A percentile compares a stretch with the other conserved stretches of the same genome.
Evolutionary conservation across 1,140 invertebrate species (phyloP).

Genomic region (Tyrophagus putrescentiae): DNA sequence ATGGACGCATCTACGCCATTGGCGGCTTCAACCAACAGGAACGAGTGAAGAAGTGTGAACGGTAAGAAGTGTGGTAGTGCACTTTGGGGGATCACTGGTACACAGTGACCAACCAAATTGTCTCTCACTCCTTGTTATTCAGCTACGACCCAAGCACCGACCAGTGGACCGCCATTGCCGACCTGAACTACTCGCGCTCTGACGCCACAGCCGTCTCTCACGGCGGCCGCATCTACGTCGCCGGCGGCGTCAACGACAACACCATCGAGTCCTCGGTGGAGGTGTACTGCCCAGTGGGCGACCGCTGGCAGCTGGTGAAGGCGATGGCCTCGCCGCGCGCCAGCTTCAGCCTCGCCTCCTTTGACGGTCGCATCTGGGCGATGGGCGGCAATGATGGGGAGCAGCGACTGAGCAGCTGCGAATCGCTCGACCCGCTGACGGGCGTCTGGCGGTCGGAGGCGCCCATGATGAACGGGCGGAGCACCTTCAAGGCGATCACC

Average conservation of each 20-base stretch:
- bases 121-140: not conserved
- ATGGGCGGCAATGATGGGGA: slow-evolving; percentile 58
- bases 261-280: slow-evolving; percentile 36
- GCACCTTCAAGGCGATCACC: slow-evolving; percentile 27
- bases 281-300: slow-evolving; percentile 33
- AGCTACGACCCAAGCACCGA: not conserved
- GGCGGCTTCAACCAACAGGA: slow-evolving; percentile 23
- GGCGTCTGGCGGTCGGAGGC: slow-evolving; percentile 19
- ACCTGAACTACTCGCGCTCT: slow-evolving; percentile 48
- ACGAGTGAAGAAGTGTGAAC: slow-evolving; percentile 19
- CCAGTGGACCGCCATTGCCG: not conserved
- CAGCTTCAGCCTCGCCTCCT: slow-evolving; percentile 55
- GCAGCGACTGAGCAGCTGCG: slow-evolving; percentile 18
- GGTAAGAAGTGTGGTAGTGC: slow-evolving; percentile 30
- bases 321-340: slow-evolving; percentile 60
- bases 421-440: slow-evolving; percentile 22
- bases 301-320: slow-evolving; percentile 51
- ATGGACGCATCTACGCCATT: slow-evolving; percentile 63
- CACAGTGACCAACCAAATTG: too few species aligned
- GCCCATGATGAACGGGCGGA: slow-evolving; percentile 22
- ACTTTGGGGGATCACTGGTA: not conserved
- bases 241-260: slow-evolving; percentile 38
- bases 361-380: slow-evolving; percentile 50
- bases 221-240: slow-evolving; percentile 52
- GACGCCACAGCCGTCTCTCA: slow-evolving; percentile 45